A percentile compares a stretch with the other conserved stretches of the same genome.
Conservation (phyloP, 2,888 invertebrate genomes). For the Invenusta paracnida region DNA sequence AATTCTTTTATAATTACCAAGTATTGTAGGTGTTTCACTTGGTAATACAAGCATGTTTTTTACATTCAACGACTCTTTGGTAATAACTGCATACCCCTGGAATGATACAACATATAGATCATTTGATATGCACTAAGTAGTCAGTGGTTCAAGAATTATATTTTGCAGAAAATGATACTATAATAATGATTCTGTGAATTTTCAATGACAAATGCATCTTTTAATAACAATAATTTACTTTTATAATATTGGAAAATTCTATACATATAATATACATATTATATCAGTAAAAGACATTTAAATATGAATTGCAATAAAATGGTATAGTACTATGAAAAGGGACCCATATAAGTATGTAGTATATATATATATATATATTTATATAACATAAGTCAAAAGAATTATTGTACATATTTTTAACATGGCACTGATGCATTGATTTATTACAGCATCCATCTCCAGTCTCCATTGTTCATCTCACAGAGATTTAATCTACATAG, state of each 20-base stretch:
- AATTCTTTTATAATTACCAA: not conserved
- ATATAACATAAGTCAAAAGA: too few species aligned
- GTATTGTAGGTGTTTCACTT: not conserved
- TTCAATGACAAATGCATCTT: not conserved
- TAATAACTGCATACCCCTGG: not conserved
- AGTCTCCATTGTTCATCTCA: too few species aligned
- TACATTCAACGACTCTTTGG: not conserved
- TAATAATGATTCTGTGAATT: not conserved
- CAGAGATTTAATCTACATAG: too few species aligned
- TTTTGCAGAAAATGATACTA: not conserved
- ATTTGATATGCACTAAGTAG: not conserved
- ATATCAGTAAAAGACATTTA: too few species aligned
- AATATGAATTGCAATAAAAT: too few species aligned
- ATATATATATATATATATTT: too few species aligned
- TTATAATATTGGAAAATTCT: not conserved
- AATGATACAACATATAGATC: not conserved
- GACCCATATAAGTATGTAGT: too few species aligned
- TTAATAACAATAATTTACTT: not conserved
- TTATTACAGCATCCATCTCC: too few species aligned
- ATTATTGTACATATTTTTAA: too few species aligned
- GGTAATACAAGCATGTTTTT: not conserved
- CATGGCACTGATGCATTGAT: too few species aligned
- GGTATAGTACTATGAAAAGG: not conserved
- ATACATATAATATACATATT: too few species aligned
- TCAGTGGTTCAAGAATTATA: not conserved